Percentiles rank a stretch among this genome's conserved stretches.
These are phyloP conservation scores for Heliconius nattereri DNA, from an alignment of 1,140 invertebrate species.

Conservation along the genomic window DNA sequence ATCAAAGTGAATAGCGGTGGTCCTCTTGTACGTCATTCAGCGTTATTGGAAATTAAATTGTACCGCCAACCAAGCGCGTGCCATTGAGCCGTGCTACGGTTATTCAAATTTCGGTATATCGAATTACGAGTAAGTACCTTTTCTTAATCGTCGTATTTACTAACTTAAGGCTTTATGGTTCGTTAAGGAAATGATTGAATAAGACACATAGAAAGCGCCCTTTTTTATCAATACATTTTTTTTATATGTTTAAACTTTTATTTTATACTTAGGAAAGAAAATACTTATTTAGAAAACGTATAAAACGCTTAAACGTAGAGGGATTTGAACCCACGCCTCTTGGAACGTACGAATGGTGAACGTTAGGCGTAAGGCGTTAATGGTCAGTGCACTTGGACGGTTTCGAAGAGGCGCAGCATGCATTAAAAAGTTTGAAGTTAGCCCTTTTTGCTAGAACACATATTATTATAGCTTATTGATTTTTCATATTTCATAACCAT, in stretches of 20 bases:
- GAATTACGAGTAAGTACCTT: not conserved
- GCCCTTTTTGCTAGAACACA: no score
- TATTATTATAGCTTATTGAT: not conserved
- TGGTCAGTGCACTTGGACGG: no score
- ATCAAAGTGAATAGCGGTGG: slow-evolving; percentile 49
- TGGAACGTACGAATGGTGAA: no score
- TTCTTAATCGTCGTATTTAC: not conserved
- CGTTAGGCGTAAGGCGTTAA: no score
- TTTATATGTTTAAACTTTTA: no score
- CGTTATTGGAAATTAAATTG: slow-evolving; percentile 65
- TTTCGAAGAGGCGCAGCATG: no score
- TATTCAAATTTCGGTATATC: slow-evolving; percentile 21
- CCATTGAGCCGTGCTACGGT: slow-evolving; percentile 17
- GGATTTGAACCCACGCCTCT: no score
- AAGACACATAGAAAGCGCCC: not conserved
- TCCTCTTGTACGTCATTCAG: slow-evolving; percentile 47
- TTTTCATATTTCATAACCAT: not conserved
- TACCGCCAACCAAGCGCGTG: slow-evolving; percentile 53
- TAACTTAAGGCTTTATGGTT: not conserved
- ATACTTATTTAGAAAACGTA: no score
- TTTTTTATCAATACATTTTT: not conserved
- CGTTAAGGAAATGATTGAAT: not conserved
- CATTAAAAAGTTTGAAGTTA: no score
- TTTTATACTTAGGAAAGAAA: no score
- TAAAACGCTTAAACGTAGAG: no score